Evolutionary conservation across 2,888 invertebrate genomes (phyloP).

Genomic region (Lamellibrachia satsuma): DNA sequence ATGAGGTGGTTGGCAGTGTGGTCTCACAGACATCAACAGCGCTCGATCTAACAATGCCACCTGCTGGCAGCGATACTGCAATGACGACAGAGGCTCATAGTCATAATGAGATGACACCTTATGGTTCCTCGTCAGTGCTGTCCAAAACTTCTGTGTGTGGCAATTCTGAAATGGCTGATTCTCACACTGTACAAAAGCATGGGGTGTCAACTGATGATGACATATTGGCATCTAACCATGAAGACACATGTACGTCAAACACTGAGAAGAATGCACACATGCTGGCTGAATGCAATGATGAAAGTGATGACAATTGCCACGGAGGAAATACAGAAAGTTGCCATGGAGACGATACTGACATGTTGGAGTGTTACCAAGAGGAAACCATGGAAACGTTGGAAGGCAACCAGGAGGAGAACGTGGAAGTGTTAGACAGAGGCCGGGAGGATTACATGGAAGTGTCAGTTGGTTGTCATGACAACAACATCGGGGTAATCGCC

Average conservation of each 20-base stretch:
- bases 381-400: not conserved
- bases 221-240: not conserved
- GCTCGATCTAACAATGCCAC: not conserved
- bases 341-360: not conserved
- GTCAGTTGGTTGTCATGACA: not conserved
- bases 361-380: not conserved
- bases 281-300: not conserved
- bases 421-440: not conserved
- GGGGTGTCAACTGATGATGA: not conserved
- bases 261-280: not conserved
- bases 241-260: not conserved
- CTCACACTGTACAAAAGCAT: not conserved
- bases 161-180: not conserved
- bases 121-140: not conserved
- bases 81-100: not conserved
- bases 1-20: not conserved
- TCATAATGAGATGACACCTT: not conserved
- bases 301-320: not conserved
- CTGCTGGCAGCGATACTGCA: not conserved
- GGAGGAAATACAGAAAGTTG: not conserved
- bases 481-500: not conserved
- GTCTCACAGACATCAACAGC: not conserved
- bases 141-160: not conserved
- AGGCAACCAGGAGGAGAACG: not conserved
- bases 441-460: not conserved